phyloP scores from a whole-genome alignment of 2,888 invertebrate genomes.

The Pheosia tremula region DNA sequence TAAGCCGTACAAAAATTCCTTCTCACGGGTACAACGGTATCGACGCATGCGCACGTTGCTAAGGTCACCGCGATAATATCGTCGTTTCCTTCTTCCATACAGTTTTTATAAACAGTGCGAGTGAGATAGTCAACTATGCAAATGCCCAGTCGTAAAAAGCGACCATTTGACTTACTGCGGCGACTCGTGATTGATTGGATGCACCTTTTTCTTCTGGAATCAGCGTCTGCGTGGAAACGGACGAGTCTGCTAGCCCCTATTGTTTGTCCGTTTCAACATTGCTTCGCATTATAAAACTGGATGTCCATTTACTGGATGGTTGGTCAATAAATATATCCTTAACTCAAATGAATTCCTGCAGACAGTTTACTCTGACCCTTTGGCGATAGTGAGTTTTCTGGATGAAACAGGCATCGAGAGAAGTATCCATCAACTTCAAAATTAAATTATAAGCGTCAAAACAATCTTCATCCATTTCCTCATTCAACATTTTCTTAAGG shows the following conservation, averaged over 20 bases:
- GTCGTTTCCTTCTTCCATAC: slow-evolving; percentile 47
- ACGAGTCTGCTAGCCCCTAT: slow-evolving; percentile 52
- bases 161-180: slow-evolving; percentile 66
- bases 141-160: slow-evolving; percentile 67
- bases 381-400: slow-evolving; percentile 34
- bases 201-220: slow-evolving; percentile 68
- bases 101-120: slow-evolving; percentile 29
- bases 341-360: slow-evolving; percentile 55
- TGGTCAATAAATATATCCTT: slow-evolving; percentile 63
- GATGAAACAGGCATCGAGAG: neutral
- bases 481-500: slow-evolving; percentile 3
- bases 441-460: slow-evolving; percentile 7
- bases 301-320: slow-evolving; percentile 48
- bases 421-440: slow-evolving; percentile 4
- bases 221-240: slow-evolving; percentile 60
- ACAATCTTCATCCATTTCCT: slow-evolving; percentile 7
- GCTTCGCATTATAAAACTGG: slow-evolving; percentile 52
- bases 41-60: slow-evolving; percentile 68
- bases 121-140: slow-evolving; percentile 59
- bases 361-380: slow-evolving; percentile 48
- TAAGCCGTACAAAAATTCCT: slow-evolving; percentile 72
- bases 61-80: slow-evolving; percentile 59
- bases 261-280: slow-evolving; percentile 61
- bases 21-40: slow-evolving; percentile 77
- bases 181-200: slow-evolving; percentile 77